These are phyloP conservation scores for Papilio helenus DNA, from an alignment of 1,140 invertebrate genomes.

Conservation along the genomic window DNA sequence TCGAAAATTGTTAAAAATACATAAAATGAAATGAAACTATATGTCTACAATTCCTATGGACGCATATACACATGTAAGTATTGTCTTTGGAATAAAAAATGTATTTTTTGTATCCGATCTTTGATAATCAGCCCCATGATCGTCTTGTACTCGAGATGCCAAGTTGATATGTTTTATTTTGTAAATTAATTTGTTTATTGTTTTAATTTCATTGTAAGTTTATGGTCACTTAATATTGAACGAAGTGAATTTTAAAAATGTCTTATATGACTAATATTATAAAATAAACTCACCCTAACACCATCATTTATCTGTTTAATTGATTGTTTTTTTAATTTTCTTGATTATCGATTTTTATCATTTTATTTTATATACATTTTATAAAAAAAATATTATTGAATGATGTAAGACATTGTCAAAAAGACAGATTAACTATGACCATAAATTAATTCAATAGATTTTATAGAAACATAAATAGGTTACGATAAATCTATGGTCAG, in stretches of 20 bases:
- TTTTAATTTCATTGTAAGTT: neutral
- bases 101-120: too few species aligned
- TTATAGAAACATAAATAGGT: neutral
- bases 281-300: slow-evolving; percentile 48
- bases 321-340: slow-evolving; percentile 30
- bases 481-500: neutral
- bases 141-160: too few species aligned
- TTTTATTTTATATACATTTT: slow-evolving; percentile 41
- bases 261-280: neutral
- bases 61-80: too few species aligned
- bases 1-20: too few species aligned
- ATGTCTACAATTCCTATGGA: too few species aligned
- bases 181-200: too few species aligned
- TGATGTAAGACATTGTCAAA: slow-evolving; percentile 14
- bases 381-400: slow-evolving; percentile 39
- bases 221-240: too few species aligned
- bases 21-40: too few species aligned
- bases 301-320: slow-evolving; percentile 43
- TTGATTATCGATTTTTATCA: slow-evolving; percentile 47
- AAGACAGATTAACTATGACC: neutral
- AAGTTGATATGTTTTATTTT: too few species aligned
- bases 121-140: too few species aligned
- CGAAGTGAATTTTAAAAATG: too few species aligned
- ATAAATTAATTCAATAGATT: neutral
- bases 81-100: too few species aligned